Conservation (phyloP, 2,113 vertebrate genomes). For the Podiceps cristatus region DNA sequence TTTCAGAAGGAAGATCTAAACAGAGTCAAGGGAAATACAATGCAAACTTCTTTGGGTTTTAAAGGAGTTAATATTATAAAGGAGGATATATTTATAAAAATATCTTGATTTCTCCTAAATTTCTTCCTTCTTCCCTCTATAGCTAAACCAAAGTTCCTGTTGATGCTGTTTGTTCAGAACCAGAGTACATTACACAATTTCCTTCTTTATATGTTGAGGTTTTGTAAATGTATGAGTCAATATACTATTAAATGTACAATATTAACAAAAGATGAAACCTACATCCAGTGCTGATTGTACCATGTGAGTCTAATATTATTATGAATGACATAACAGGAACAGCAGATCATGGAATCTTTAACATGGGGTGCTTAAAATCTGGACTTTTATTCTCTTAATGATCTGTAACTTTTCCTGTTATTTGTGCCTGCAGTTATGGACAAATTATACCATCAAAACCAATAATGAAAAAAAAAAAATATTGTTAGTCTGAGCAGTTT, state of each 20-base stretch:
- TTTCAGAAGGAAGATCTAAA: not conserved
- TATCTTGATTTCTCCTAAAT: not conserved
- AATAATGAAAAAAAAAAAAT: not conserved
- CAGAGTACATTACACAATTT: not conserved
- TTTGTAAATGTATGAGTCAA: not conserved
- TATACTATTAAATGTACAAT: not conserved
- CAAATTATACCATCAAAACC: not conserved
- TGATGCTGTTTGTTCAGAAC: not conserved
- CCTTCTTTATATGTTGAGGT: not conserved
- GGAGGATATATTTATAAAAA: not conserved
- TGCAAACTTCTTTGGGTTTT: not conserved
- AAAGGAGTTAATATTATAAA: not conserved
- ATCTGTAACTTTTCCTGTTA: not conserved
- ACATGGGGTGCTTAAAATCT: not conserved
- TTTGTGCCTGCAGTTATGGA: not conserved
- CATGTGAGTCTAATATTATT: not conserved
- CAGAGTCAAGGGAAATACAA: not conserved
- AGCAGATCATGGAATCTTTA: not conserved
- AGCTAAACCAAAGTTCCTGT: not conserved
- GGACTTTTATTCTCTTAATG: not conserved
- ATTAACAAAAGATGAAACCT: not conserved
- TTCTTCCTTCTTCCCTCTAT: conserved; percentile 4
- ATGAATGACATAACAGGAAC: not conserved
- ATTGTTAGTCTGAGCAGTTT: not conserved
- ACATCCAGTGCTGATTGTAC: not conserved